Evolutionary conservation across 2,888 invertebrate species (phyloP).

Genomic region (Caenorhabditis uteleia): DNA sequence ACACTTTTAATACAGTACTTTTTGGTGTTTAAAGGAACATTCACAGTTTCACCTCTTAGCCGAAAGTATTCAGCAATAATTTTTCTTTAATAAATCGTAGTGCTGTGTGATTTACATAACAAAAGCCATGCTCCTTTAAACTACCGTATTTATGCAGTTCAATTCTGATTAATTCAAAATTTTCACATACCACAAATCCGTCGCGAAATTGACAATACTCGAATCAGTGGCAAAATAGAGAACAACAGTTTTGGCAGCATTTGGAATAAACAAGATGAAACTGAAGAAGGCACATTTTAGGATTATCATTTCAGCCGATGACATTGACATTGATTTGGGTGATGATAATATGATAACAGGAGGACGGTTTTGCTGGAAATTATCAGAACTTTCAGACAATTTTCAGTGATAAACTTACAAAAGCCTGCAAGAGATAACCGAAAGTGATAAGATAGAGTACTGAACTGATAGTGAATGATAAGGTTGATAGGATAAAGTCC

Average conservation of each 20-base stretch:
- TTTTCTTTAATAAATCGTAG: too few relatives aligned
- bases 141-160: too few relatives aligned
- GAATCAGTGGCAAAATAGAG: constrained; percentile 7
- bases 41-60: too few relatives aligned
- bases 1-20: too few relatives aligned
- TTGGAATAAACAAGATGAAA: constrained; percentile 21
- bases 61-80: too few relatives aligned
- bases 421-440: neutral
- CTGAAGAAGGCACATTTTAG: constrained; percentile 26
- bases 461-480: constrained; percentile 5
- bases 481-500: constrained; percentile 21
- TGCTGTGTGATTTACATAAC: too few relatives aligned
- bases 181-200: constrained; percentile 22
- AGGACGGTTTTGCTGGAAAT: too few relatives aligned
- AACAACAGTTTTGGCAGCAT: constrained; percentile 13
- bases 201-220: constrained; percentile 1
- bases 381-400: neutral
- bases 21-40: too few relatives aligned
- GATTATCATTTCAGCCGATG: constrained; percentile 12
- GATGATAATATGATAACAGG: too few relatives aligned
- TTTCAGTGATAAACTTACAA: neutral
- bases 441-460: constrained; percentile 3
- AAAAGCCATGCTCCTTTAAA: too few relatives aligned
- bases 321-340: neutral
- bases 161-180: too few relatives aligned